Conservation (phyloP, 2,113 vertebrate species). For the Nyctereutes procyonoides region DNA sequence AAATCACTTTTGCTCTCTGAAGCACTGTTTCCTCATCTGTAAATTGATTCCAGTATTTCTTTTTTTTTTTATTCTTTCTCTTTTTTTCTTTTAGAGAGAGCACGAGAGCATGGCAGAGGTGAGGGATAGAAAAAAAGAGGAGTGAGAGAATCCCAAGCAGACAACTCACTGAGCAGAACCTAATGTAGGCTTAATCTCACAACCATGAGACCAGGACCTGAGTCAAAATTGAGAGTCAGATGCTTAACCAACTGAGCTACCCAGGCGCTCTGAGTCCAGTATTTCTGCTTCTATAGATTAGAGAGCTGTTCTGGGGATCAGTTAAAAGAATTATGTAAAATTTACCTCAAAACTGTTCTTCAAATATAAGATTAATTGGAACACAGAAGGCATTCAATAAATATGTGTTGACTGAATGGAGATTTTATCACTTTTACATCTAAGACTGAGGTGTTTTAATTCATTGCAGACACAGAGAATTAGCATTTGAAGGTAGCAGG, state of each 20-base stretch:
- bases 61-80: not conserved
- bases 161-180: not conserved
- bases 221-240: not conserved
- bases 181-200: not conserved
- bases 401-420: conserved; percentile 59
- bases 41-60: not conserved
- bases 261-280: not conserved
- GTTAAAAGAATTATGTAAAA: conserved; percentile 50
- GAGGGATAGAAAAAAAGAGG: not conserved
- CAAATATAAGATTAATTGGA: conserved; percentile 45
- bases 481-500: conserved; percentile 39
- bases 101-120: not conserved
- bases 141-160: not conserved
- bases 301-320: not conserved
- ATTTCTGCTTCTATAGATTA: not conserved
- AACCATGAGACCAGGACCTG: not conserved
- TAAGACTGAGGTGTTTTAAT: conserved; percentile 54
- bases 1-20: not conserved
- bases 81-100: not conserved
- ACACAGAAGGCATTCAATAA: conserved; percentile 65
- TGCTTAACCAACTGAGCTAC: not conserved
- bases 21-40: conserved; percentile 4
- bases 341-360: conserved; percentile 60
- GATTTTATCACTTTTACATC: conserved; percentile 59
- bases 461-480: conserved; percentile 36